Evolutionary conservation across 1,140 invertebrate species (phyloP), one percentile per base, ranked within the genome.

Genomic region (Cephus cinctus): DNA sequence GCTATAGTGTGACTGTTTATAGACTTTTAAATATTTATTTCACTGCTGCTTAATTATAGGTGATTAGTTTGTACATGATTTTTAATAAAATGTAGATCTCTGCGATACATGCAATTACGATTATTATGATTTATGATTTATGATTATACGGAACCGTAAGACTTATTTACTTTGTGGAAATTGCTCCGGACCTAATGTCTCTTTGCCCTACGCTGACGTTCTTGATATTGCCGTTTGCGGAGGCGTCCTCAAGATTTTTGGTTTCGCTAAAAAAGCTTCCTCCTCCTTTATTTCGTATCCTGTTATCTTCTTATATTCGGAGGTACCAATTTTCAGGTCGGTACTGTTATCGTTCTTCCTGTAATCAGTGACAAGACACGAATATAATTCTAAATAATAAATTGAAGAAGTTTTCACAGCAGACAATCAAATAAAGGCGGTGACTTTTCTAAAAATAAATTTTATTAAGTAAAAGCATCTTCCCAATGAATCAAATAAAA

Each of bases 241-340:
- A 23, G 69, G 66, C 8, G 67, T 72, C 12, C 69, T 52, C 32
- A 52, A 49, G 45, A 72, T 47, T 32, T 63, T 66, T 47, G 67
- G 67, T 42, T 68, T 71, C 0, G 69, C 54, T 18, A 56, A 18
- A 42, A 71, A 71, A 15, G 57, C 67, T n/a, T 63, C 59, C 40
- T 57, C 49, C 16, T 53, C 61, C 30, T 50, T n/a, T n/a, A n/a
- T n/a, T n/a, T n/a, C n/a, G n/a, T n/a, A n/a, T n/a, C n/a, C n/a
- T n/a, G n/a, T n/a, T n/a, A n/a, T n/a, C n/a, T n/a, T n/a, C n/a
- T n/a, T n/a, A n/a, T n/a, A n/a, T n/a, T n/a, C n/a, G n/a, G n/a
- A n/a, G n/a, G n/a, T n/a, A n/a, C n/a, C n/a, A n/a, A n/a, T n/a
- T n/a, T n/a, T n/a, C n/a, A n/a, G n/a, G n/a, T n/a, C n/a, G n/a